Evolutionary conservation across 2,797 vertebrate genomes (phyloP).

Genomic region (Corythornis leucogaster): DNA sequence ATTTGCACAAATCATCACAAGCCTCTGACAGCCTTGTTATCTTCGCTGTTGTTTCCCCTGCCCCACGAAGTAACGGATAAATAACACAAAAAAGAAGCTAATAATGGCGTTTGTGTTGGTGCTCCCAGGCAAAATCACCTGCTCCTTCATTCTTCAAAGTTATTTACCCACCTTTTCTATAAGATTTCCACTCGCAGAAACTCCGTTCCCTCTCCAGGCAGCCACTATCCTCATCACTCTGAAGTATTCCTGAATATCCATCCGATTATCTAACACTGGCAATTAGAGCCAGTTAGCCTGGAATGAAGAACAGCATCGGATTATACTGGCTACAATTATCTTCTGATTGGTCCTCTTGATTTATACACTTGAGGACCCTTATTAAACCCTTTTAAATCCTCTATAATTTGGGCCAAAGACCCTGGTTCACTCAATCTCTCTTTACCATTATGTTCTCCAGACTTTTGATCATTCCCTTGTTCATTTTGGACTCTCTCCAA

Average conservation of each 20-base stretch:
- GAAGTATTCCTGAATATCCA: not conserved
- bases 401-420: not conserved
- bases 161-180: not conserved
- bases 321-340: not conserved
- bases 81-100: not conserved
- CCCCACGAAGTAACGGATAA: not conserved
- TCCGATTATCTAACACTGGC: not conserved
- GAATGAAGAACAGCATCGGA: not conserved
- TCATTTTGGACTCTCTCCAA: conserved; percentile 4
- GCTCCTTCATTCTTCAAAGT: not conserved
- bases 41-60: not conserved
- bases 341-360: not conserved
- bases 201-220: not conserved
- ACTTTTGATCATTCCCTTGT: not conserved
- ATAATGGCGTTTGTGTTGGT: not conserved
- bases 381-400: not conserved
- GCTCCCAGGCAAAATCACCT: not conserved
- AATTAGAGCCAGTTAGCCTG: not conserved
- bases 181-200: not conserved
- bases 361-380: not conserved
- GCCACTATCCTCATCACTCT: not conserved
- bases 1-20: not conserved
- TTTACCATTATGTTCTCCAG: not conserved
- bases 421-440: not conserved
- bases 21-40: not conserved